These are phyloP conservation scores for Colossoma macropomum DNA, from an alignment of 2,113 vertebrate species.

Conservation along the genomic window DNA sequence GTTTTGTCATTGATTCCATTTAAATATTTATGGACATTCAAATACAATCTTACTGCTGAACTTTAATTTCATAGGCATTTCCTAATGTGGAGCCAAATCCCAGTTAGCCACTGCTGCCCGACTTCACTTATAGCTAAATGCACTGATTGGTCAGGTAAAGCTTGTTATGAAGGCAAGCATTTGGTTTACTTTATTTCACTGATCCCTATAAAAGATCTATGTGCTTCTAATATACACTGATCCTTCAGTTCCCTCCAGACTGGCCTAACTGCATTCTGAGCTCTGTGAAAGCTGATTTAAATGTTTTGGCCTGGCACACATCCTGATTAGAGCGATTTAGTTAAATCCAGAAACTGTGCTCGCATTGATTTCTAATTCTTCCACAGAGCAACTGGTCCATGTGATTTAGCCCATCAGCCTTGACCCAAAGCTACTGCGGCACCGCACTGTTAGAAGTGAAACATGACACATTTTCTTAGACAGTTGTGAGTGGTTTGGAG, in stretches of 20 bases:
- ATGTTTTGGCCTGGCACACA: slow-evolving; percentile 7
- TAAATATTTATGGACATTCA: neutral
- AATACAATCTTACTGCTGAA: neutral
- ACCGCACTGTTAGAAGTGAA: neutral
- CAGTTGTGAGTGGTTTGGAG: neutral
- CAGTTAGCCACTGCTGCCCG: neutral
- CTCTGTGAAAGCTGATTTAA: slow-evolving; percentile 9
- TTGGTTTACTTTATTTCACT: neutral
- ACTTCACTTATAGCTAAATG: neutral
- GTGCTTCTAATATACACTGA: neutral
- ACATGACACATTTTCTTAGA: neutral
- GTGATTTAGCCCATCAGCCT: neutral
- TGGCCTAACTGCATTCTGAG: neutral
- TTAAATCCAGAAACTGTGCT: slow-evolving; percentile 11
- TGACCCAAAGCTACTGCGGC: neutral
- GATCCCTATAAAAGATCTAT: neutral
- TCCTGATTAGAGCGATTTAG: slow-evolving; percentile 11
- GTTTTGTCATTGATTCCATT: neutral
- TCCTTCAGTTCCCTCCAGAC: neutral
- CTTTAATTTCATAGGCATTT: neutral
- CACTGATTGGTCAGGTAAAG: neutral
- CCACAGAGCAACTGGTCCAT: neutral
- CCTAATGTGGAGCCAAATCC: neutral
- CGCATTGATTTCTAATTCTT: slow-evolving; percentile 1
- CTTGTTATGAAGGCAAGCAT: neutral